Percentiles rank a stretch among this genome's conserved stretches.
Conservation (phyloP, 2,797 vertebrate species). For the Eospalax fontanierii region DNA sequence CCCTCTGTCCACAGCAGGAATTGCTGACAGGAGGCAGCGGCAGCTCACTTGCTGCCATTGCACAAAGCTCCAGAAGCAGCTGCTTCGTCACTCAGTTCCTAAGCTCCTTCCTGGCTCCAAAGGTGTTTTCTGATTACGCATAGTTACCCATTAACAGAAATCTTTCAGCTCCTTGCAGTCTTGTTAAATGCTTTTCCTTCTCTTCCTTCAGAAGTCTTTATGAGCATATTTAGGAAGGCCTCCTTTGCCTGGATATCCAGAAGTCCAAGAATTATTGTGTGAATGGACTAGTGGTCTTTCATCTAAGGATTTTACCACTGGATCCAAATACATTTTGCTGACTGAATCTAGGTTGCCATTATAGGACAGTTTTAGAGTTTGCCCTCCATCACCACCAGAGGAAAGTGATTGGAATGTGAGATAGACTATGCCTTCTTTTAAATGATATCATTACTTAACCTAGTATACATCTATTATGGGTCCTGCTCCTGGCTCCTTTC, state of each 20-base stretch:
- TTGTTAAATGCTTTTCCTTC: background rate
- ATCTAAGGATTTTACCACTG: background rate
- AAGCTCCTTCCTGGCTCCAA: constrained; percentile 19
- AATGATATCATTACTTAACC: background rate
- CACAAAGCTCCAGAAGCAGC: background rate
- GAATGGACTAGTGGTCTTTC: background rate
- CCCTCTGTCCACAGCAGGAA: background rate
- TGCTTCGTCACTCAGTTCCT: background rate
- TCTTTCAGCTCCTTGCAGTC: background rate
- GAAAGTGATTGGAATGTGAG: background rate
- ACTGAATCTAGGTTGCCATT: background rate
- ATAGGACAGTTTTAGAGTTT: background rate
- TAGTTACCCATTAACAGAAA: constrained; percentile 1
- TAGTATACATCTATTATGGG: background rate
- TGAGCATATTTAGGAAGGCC: background rate
- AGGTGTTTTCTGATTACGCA: background rate
- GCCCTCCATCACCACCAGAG: background rate
- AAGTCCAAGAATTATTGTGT: background rate
- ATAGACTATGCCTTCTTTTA: background rate
- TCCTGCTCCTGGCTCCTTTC: background rate
- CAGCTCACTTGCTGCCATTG: background rate
- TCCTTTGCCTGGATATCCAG: background rate
- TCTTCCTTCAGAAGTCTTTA: background rate
- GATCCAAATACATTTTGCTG: background rate
- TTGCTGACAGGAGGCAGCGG: background rate